These are phyloP conservation scores for Callimorpha dominula DNA, from an alignment of 2,888 invertebrate species.

Conservation along the genomic window DNA sequence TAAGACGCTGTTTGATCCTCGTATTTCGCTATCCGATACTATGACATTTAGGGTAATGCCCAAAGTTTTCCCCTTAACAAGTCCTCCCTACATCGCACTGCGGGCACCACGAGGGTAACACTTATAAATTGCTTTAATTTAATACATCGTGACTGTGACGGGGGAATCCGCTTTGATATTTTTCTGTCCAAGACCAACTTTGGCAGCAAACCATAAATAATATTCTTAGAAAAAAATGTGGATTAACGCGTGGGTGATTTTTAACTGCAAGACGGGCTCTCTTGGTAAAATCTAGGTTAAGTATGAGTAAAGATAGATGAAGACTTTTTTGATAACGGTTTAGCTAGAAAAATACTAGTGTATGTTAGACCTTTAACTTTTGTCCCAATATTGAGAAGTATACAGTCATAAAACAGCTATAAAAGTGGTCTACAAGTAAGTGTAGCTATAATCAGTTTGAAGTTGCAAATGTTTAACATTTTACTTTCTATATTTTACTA, in stretches of 20 bases:
- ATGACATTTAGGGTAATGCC: slow-evolving; percentile 52
- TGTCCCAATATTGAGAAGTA: background rate
- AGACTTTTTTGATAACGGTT: background rate
- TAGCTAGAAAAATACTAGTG: background rate
- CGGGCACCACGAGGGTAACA: slow-evolving; percentile 65
- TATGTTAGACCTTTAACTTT: background rate
- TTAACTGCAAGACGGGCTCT: slow-evolving; percentile 3
- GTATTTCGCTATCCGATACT: slow-evolving; percentile 53
- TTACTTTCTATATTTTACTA: background rate
- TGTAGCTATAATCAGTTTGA: background rate
- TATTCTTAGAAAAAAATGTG: slow-evolving; percentile 25
- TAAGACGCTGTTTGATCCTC: slow-evolving; percentile 23
- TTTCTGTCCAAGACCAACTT: slow-evolving; percentile 55
- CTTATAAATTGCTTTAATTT: slow-evolving; percentile 83
- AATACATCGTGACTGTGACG: slow-evolving; percentile 66
- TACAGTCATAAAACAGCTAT: background rate
- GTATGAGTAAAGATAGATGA: background rate
- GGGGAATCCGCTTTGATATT: slow-evolving; percentile 57
- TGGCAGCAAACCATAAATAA: slow-evolving; percentile 59
- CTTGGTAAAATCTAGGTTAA: background rate
- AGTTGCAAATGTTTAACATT: background rate
- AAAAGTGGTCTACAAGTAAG: slow-evolving; percentile 4
- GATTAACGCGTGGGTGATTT: slow-evolving; percentile 7
- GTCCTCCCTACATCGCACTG: slow-evolving; percentile 61
- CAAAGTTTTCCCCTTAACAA: slow-evolving; percentile 55